These are phyloP conservation scores for Clepsis dumicolana DNA, from an alignment of 2,888 invertebrate species.

Conservation along the genomic window DNA sequence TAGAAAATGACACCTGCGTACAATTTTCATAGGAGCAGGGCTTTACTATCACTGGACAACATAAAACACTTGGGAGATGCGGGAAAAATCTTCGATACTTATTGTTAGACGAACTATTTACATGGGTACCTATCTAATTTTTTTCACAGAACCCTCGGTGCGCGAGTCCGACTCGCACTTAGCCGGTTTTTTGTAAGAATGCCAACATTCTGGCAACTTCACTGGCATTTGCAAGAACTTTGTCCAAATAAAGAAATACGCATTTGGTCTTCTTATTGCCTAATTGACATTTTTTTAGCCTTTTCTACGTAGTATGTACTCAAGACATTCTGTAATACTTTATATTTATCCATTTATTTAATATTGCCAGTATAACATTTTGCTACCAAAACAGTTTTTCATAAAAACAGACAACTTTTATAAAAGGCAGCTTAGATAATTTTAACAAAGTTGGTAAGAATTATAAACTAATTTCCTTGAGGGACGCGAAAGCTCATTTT, in stretches of 20 bases:
- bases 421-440: conserved; percentile 14
- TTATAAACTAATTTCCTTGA: conserved; percentile 16
- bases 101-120: no score
- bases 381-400: conserved; percentile 5
- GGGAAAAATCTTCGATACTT: no score
- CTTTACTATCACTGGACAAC: no score
- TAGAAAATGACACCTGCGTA: no score
- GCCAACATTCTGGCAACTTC: neutral
- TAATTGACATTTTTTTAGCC: conserved; percentile 23
- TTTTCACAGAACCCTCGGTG: no score
- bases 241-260: neutral
- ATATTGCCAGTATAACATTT: conserved; percentile 6
- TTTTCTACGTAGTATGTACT: neutral
- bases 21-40: no score
- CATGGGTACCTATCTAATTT: no score
- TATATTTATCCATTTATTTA: neutral
- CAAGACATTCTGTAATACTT: neutral
- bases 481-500: neutral
- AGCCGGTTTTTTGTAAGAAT: neutral
- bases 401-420: conserved; percentile 18
- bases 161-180: no score
- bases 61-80: no score
- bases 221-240: neutral
- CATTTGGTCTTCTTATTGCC: conserved; percentile 9
- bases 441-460: conserved; percentile 26